phyloP scores from a whole-genome alignment of 2,888 invertebrate species.

The Timema cristinae region DNA sequence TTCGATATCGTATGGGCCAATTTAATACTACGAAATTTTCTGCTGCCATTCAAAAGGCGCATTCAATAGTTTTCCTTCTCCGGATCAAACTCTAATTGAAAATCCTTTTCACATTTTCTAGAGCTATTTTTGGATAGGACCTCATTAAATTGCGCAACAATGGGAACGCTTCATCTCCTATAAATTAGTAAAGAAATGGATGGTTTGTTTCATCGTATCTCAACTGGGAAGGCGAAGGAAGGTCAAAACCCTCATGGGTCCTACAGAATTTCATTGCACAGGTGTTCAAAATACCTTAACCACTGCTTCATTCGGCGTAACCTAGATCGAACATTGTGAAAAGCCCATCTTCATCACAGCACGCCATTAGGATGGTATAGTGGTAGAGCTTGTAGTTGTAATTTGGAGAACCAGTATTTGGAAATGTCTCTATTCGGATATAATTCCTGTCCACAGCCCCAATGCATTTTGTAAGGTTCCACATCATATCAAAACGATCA shows the following conservation, averaged over 20 bases:
- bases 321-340: conserved; percentile 39
- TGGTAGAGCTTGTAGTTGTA: conserved; percentile 40
- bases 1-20: no score
- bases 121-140: background rate
- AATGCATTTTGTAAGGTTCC: conserved; percentile 38
- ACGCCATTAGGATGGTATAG: no score
- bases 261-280: conserved; percentile 29
- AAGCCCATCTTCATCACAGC: conserved; percentile 37
- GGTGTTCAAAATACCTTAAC: conserved; percentile 37
- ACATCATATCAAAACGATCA: conserved; percentile 34
- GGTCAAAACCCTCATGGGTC: background rate
- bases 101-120: background rate
- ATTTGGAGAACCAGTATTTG: no score
- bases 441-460: conserved; percentile 37
- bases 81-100: background rate
- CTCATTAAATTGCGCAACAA: background rate
- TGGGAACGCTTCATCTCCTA: conserved; percentile 3
- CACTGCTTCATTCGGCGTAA: conserved; percentile 38
- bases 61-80: conserved; percentile 1
- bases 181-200: background rate
- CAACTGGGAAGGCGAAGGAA: background rate
- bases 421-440: conserved; percentile 36
- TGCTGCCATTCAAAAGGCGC: no score
- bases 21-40: no score
- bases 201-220: background rate